phyloP scores from a whole-genome alignment of 2,797 vertebrate species.

The Pipistrellus pipistrellus region DNA sequence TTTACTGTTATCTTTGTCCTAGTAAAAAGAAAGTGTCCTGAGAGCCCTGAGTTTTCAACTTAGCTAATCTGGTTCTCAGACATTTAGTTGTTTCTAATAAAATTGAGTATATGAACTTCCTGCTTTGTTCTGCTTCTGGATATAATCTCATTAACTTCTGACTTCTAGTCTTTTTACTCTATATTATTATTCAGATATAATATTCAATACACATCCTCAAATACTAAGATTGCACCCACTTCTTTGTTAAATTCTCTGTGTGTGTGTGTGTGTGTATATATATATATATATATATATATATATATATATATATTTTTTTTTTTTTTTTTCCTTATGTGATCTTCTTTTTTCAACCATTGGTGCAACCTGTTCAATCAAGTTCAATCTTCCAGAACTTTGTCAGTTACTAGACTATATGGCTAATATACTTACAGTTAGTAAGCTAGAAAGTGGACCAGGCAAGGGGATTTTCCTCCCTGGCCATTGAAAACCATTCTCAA shows the following conservation, averaged over 20 bases:
- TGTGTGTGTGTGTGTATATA: not conserved
- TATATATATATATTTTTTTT: not conserved
- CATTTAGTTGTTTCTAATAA: not conserved
- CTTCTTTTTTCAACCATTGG: not conserved
- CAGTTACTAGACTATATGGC: not conserved
- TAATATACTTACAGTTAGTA: not conserved
- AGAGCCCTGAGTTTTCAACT: not conserved
- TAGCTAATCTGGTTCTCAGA: not conserved
- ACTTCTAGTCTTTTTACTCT: not conserved
- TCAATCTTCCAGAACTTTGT: not conserved
- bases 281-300: no score
- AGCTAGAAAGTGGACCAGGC: fast-evolving
- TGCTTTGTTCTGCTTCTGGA: not conserved
- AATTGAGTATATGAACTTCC: not conserved
- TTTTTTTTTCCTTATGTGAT: not conserved
- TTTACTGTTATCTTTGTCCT: not conserved
- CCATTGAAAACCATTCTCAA: not conserved
- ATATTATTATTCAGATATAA: not conserved
- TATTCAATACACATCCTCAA: not conserved
- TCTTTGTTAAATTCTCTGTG: not conserved
- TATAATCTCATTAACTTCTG: not conserved
- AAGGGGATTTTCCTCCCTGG: not conserved
- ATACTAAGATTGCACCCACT: not conserved
- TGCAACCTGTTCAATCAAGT: not conserved
- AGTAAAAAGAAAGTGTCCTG: not conserved